Conservation (phyloP, 2,888 invertebrate species). For the Diloba caeruleocephala region DNA sequence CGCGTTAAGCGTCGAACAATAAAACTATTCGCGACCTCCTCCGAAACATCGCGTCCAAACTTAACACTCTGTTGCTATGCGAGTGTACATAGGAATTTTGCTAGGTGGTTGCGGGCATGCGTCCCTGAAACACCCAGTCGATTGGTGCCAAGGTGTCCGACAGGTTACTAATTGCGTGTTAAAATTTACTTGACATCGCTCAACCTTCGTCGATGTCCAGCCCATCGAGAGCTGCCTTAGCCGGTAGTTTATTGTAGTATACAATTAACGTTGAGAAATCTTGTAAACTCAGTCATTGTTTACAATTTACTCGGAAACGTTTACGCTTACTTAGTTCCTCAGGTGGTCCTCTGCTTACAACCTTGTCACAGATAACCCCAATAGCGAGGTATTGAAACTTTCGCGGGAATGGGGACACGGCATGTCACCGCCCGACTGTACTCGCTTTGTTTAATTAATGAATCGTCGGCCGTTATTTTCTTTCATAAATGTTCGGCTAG, state of each 20-base stretch:
- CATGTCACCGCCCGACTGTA: slow-evolving; percentile 63
- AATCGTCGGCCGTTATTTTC: slow-evolving; percentile 60
- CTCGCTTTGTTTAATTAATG: slow-evolving; percentile 75
- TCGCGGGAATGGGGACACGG: slow-evolving; percentile 78
- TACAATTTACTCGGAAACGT: slow-evolving; percentile 77
- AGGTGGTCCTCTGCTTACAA: slow-evolving; percentile 78
- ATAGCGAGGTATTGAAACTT: slow-evolving; percentile 77
- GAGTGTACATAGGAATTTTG: slow-evolving; percentile 52
- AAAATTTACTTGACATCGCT: slow-evolving; percentile 86
- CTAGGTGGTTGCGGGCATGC: slow-evolving; percentile 51
- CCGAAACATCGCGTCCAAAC: slow-evolving; percentile 58
- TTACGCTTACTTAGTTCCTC: slow-evolving; percentile 77
- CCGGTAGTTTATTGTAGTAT: slow-evolving; percentile 46
- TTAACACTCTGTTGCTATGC: slow-evolving; percentile 56
- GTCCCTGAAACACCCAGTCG: slow-evolving; percentile 74
- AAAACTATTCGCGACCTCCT: slow-evolving; percentile 68
- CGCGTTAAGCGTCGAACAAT: slow-evolving; percentile 71
- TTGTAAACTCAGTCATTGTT: slow-evolving; percentile 58
- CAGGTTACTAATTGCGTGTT: slow-evolving; percentile 85
- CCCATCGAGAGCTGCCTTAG: slow-evolving; percentile 63
- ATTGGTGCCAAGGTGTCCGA: slow-evolving; percentile 84
- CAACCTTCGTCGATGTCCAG: slow-evolving; percentile 76
- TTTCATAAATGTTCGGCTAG: slow-evolving; percentile 54
- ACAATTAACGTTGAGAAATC: slow-evolving; percentile 65
- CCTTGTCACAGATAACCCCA: slow-evolving; percentile 85